Evolutionary conservation across 1,140 invertebrate species (phyloP), one percentile per base, ranked within the genome.

Genomic region (Magallana ariakensis): DNA sequence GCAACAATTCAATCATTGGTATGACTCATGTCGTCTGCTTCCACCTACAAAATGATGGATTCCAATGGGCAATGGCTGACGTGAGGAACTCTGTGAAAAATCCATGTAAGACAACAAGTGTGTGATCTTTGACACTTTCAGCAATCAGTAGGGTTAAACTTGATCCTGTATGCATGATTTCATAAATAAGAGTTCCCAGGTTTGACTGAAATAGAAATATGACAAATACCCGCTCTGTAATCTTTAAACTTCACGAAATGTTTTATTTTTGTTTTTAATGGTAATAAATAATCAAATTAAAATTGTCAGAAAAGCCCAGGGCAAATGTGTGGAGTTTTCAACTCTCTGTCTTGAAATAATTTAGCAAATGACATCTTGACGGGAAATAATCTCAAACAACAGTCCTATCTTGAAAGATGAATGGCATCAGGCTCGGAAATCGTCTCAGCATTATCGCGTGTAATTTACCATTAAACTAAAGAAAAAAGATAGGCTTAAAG

Each of bases 251-350:
- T 75, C 66, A 75, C 66, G 66, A 75, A 75, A 75, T 26, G 66
- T 75, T 75, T 75, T 75, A 75, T 75, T 75, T 75, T 75, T 46
- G 66, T 75, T 75, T 75, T 75, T 75, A 75, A 75, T 75, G 66
- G 66, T 75, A 75, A 75, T 75, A 75, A 75, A 75, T 75, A 75
- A 75, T 75, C 66, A 26, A 75, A 75, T 75, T 75, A 75, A 75
- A 75, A 75, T 75, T 75, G 66, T 75, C 66, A 75, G 66, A 26
- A 26, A 75, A 26, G 13, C 19, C 66, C 66, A 75, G 22, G 66
- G 66, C 26, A 75, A 75, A 75, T 75, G 66, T 33, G 66, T 75
- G 19, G 66, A 75, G 66, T 75, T 75, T 75, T 75, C 66, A 75
- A 33, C 66, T 75, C 22, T 26, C 66, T 75, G 66, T 75, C 66